Base-by-base conservation (phyloP, 2,113 vertebrate species). In the Oceanodroma tethys region DNA sequence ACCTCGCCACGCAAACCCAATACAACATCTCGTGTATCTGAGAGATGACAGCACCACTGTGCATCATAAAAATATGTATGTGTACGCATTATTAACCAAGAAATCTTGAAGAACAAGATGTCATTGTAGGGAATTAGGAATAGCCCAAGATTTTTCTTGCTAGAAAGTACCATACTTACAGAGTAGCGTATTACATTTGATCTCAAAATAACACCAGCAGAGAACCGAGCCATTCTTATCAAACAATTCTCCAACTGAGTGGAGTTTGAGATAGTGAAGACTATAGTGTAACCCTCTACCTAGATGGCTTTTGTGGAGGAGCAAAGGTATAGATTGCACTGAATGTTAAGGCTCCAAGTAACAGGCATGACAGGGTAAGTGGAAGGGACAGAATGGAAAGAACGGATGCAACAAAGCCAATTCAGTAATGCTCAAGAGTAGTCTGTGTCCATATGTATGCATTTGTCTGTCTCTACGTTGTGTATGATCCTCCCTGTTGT, bases 311-410 rank as follows among this genome's bases (percentile, higher is more conserved):
- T 71, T 17, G 2, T 26, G 82, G 16, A 65, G 23, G 4, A 76
- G 13, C 29, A 59, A 32, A 81, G 21, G 23, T 18, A 23, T 5
- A 32, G 17, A 27, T 6, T 50, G 20, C 34, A n/a, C 11, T 32
- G 38, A 63, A 9, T 53, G 10, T 56, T 74, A 81, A 79, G 34
- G 8, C 4, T 81, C 12, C 13, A 38, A 84, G n/a, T 25, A 55
- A 47, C 55, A 83, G 16, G 16, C 17, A 70, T 0, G 0, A 67
- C 7, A 38, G 36, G 2, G 22, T 16, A 22, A 66, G 23, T 48
- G 22, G 67, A 93, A 83, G 1, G 7, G 58, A 47, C 23, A n/a
- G 26, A 10, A 16, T 55, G 29, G 66, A 86, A 88, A 62, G 45
- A 17, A 26, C 1, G 3, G 4, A 27, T 10, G 0, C 6, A 36